Conservation (phyloP, 1,140 invertebrate species). For the Trypoxylus dichotomus region DNA sequence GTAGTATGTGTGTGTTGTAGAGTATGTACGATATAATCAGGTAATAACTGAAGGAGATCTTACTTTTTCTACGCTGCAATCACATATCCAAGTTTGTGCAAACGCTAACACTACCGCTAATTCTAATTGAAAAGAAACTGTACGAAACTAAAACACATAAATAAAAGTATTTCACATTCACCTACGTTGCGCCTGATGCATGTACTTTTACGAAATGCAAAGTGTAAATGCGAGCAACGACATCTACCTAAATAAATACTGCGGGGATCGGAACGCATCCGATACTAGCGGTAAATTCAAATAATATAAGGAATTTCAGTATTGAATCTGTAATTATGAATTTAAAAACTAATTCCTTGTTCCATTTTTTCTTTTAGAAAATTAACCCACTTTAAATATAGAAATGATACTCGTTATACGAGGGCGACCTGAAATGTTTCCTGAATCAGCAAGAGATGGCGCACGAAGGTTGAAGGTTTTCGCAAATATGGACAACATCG, state of each 20-base stretch:
- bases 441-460: no score
- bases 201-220: neutral
- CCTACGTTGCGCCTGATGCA: conserved; percentile 24
- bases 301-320: neutral
- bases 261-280: neutral
- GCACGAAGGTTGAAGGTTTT: no score
- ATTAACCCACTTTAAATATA: no score
- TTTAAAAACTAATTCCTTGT: no score
- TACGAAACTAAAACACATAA: conserved; percentile 16
- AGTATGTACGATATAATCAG: neutral
- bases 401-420: no score
- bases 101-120: conserved; percentile 11
- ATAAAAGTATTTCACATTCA: conserved; percentile 27
- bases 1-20: neutral
- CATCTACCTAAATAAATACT: conserved; percentile 8
- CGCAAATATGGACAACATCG: no score
- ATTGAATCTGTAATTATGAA: no score
- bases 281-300: conserved; percentile 21
- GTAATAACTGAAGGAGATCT: neutral
- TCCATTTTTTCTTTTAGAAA: no score
- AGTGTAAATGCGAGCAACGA: conserved; percentile 14
- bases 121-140: neutral
- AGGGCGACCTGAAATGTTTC: no score
- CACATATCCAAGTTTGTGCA: conserved; percentile 23
- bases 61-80: conserved; percentile 22